Evolutionary conservation across 2,888 invertebrate genomes (phyloP), one percentile per base, ranked within the genome.

Genomic region (Scotopteryx bipunctaria): DNA sequence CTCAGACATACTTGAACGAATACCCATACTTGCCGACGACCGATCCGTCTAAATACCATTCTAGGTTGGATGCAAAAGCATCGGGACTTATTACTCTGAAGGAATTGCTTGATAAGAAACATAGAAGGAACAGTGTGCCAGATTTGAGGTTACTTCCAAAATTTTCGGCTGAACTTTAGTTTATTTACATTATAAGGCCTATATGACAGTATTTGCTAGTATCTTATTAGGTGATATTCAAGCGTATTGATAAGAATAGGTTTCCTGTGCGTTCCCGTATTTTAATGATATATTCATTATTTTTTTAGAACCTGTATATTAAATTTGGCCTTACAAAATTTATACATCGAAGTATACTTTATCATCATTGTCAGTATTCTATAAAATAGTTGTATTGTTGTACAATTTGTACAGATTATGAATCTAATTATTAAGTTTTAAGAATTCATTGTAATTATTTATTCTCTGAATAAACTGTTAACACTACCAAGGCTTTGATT

Each of bases 1-100:
- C 87, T 13, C 91, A 91, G 79, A 87, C 82, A 5, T 91, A 91
- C 56, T 71, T 89, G 15, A 84, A 72, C 25, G 91, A 91, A 57
- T 91, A 90, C 58, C 91, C 91, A 6, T 87, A 91, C 62, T 73
- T 91, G 49, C 91, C 91, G 2, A 91, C 81, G 5, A 91, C 91
- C 1, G 86, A 88, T 63, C 90, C 91, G 5, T 84, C 86, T 5
- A 89, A 86, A 58, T 91, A 81, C 49, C 86, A 89, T 59, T 88
- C 91, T 0, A 81, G 91, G 51, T 67, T 85, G 38, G 90, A 91
- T 36, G 64, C 80, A 0, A 85, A 77, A 61, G 89, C 91, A 3
- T 81, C 86, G 23, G 91, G 91, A 21, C 73, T 91, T 0, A 90
- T 91, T 54, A 81, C 86, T 2, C 76, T 91, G 23, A 89, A 85